Conservation (phyloP, 1,140 invertebrate genomes). For the Vollenhovia emeryi region DNA sequence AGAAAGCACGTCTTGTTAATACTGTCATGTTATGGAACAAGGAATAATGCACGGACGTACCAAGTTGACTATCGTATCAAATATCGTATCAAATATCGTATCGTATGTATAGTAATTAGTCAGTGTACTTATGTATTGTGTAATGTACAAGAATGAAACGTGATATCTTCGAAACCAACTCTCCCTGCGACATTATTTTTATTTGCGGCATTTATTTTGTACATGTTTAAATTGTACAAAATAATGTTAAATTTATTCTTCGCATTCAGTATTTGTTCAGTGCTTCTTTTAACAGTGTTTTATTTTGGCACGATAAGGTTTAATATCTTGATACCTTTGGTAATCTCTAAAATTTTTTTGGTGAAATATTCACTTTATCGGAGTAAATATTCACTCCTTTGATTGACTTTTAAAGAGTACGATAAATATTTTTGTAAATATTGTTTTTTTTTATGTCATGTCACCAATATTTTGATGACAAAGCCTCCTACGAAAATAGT, state of each 20-base stretch:
- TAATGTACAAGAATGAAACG: neutral
- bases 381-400: no score
- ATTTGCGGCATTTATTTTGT: no score
- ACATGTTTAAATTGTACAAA: neutral
- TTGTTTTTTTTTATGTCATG: no score
- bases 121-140: neutral
- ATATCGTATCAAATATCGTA: neutral
- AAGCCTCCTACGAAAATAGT: no score
- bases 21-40: constrained; percentile 34
- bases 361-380: no score
- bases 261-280: neutral
- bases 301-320: neutral
- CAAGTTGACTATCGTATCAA: constrained; percentile 7
- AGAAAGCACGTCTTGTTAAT: constrained; percentile 47
- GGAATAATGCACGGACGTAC: constrained; percentile 32
- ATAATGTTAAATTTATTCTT: constrained; percentile 15
- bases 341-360: no score
- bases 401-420: no score
- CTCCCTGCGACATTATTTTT: neutral
- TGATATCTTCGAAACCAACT: neutral
- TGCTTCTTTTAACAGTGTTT: neutral
- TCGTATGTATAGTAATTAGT: neutral
- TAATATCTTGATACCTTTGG: neutral
- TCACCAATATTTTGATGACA: no score
- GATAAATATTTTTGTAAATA: no score